Percentiles rank a stretch among this genome's conserved stretches.
Conservation (phyloP, 2,888 invertebrate species). For the Trilocha varians region DNA sequence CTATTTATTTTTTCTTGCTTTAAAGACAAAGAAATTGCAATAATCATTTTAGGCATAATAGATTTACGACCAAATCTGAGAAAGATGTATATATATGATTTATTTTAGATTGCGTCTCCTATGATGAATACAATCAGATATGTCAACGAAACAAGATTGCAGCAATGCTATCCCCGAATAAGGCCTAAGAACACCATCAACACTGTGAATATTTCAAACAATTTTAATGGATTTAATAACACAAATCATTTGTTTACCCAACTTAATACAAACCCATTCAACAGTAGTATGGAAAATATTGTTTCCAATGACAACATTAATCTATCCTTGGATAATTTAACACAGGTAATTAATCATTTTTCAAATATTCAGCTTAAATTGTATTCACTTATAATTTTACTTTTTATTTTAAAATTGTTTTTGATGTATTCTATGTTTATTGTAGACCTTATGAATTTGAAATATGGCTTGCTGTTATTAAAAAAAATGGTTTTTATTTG, state of each 20-base stretch:
- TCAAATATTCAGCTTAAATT: slow-evolving; percentile 1
- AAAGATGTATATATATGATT: slow-evolving; percentile 1
- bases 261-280: slow-evolving; percentile 10
- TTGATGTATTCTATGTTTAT: too few species aligned
- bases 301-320: slow-evolving; percentile 52
- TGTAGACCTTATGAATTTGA: too few species aligned
- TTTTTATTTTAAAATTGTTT: too few species aligned
- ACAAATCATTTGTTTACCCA: slow-evolving; percentile 12
- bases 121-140: slow-evolving; percentile 29
- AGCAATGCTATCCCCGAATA: slow-evolving; percentile 26
- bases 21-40: too few species aligned
- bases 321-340: slow-evolving; percentile 60
- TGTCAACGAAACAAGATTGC: slow-evolving; percentile 26
- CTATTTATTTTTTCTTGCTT: slow-evolving; percentile 15
- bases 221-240: slow-evolving; percentile 42
- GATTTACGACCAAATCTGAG: slow-evolving; percentile 9
- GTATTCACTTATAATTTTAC: not conserved
- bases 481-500: slow-evolving; percentile 3
- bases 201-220: slow-evolving; percentile 21
- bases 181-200: slow-evolving; percentile 25
- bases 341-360: slow-evolving; percentile 41
- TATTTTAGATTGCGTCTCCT: slow-evolving; percentile 26
- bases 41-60: too few species aligned
- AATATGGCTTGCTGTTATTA: too few species aligned
- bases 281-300: slow-evolving; percentile 15